Percentiles rank a stretch among this genome's conserved stretches.
phyloP scores from a whole-genome alignment of 53 echinoderm and acorn worm species.

The Astropecten irregularis region DNA sequence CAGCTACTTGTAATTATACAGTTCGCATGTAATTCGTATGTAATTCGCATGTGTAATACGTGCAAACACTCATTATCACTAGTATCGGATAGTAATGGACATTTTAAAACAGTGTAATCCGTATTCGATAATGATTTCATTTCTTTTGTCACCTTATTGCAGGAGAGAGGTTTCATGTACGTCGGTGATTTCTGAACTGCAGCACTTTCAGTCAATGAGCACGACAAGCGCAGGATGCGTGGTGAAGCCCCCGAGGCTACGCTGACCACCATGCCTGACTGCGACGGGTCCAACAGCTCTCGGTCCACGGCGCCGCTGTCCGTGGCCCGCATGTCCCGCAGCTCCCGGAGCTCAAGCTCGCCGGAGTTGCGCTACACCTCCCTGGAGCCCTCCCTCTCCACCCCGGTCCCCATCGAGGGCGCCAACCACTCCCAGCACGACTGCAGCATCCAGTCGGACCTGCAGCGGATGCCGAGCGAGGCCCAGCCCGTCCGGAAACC shows the following conservation, averaged over 20 bases:
- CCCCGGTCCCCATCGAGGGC: neutral
- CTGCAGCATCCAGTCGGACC: slow-evolving; percentile 49
- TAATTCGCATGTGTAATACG: too few species aligned
- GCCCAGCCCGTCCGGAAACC: slow-evolving; percentile 65
- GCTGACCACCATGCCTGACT: slow-evolving; percentile 76
- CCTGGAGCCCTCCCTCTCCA: slow-evolving; percentile 35
- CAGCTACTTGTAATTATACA: too few species aligned
- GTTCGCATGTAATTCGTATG: too few species aligned
- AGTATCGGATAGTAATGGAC: too few species aligned
- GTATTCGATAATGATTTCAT: too few species aligned
- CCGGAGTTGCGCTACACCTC: slow-evolving; percentile 85
- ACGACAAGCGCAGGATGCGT: slow-evolving; percentile 5
- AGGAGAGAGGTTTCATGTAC: slow-evolving; percentile 18
- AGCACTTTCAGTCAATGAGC: neutral
- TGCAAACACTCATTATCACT: too few species aligned
- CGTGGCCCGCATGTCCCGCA: slow-evolving; percentile 82
- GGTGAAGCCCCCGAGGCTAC: slow-evolving; percentile 52
- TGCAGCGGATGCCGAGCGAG: slow-evolving; percentile 60
- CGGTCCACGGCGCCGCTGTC: slow-evolving; percentile 90
- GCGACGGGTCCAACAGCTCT: slow-evolving; percentile 89
- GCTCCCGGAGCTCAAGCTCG: slow-evolving; percentile 94
- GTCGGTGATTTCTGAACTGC: neutral
- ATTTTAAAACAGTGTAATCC: too few species aligned
- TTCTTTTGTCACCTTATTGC: too few species aligned
- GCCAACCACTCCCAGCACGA: neutral